Base-by-base conservation (phyloP, 2,888 invertebrate species). In the Parnassius glacialis region DNA sequence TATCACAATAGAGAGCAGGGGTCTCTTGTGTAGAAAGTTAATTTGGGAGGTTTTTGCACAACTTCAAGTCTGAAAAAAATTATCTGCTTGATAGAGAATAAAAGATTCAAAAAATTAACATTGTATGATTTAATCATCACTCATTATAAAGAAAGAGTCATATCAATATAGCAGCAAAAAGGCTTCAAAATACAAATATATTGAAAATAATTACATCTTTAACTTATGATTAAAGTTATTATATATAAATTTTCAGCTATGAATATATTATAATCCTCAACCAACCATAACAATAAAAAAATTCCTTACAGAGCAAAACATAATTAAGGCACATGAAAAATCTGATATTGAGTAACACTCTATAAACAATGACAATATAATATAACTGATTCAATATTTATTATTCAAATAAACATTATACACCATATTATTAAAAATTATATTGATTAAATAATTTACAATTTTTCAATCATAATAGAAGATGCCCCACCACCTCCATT, bases 401-500 rank as follows among this genome's bases (percentile, higher is more conserved):
- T n/a, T 57, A 52, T 48, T 51, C 12, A 9, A 53, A 57, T n/a
- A 53, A 42, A 2, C 42, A 50, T 52, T 51, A 53, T 16, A 12
- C 5, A 20, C 25, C 13, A 20, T 47, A 45, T 63, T 44, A 47
- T 25, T 47, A 50, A 60, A 53, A 52, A 64, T 62, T 9, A 63
- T 56, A 44, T 60, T 50, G 53, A 54, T 43, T 59, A 53, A 12
- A 13, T 16, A 73, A 90, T 94, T 97, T 95, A 98, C 94, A 99
- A 92, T 94, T 96, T 97, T 86, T 99, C 97, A 79, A 99, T 95
- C 87, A 99, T 93, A 75, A 99, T 96, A 13, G 99, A 97, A 52
- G 98, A 98, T 0, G 99, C 99, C 56, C 98, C 99, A 64, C 99
- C 99, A 42, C 99, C 99, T 56, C 99, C 99, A 80, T 99, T 99